These are phyloP conservation scores for Aleiodes testaceus DNA, from an alignment of 2,888 invertebrate genomes.

Conservation along the genomic window DNA sequence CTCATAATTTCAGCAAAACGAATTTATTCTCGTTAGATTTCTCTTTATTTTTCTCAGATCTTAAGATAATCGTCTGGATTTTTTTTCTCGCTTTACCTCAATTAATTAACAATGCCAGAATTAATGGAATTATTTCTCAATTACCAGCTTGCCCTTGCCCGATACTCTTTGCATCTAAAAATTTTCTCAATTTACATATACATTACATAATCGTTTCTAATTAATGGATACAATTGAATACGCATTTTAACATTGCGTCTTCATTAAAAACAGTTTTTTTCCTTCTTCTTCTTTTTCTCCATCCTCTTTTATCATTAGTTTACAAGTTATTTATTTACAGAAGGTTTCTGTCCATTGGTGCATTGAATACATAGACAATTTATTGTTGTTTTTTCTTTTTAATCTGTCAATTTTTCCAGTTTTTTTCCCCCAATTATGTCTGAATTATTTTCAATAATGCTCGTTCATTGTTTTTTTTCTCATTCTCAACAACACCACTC, in stretches of 20 bases:
- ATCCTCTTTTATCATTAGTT: constrained; percentile 35
- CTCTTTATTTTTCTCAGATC: too few species aligned
- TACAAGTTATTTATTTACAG: constrained; percentile 44
- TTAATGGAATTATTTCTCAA: neutral
- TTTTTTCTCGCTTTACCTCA: too few species aligned
- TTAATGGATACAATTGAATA: constrained; percentile 18
- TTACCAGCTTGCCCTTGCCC: constrained; percentile 13
- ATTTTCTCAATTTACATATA: constrained; percentile 44
- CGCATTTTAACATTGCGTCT: constrained; percentile 31
- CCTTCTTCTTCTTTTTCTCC: constrained; percentile 43
- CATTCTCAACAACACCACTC: constrained; percentile 60
- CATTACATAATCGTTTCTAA: constrained; percentile 14
- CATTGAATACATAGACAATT: constrained; percentile 52
- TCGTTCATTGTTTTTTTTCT: constrained; percentile 28
- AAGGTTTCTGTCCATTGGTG: constrained; percentile 49
- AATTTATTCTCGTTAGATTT: too few species aligned
- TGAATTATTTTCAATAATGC: constrained; percentile 56
- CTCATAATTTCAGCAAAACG: too few species aligned
- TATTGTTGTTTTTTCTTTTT: constrained; percentile 45
- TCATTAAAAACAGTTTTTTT: constrained; percentile 46
- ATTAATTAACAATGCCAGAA: too few species aligned
- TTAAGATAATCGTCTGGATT: too few species aligned
- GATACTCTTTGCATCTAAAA: constrained; percentile 14
- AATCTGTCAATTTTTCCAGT: constrained; percentile 50
- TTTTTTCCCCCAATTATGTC: constrained; percentile 41